phyloP scores from a whole-genome alignment of 2,113 vertebrate genomes.

The Falco punctatus region DNA sequence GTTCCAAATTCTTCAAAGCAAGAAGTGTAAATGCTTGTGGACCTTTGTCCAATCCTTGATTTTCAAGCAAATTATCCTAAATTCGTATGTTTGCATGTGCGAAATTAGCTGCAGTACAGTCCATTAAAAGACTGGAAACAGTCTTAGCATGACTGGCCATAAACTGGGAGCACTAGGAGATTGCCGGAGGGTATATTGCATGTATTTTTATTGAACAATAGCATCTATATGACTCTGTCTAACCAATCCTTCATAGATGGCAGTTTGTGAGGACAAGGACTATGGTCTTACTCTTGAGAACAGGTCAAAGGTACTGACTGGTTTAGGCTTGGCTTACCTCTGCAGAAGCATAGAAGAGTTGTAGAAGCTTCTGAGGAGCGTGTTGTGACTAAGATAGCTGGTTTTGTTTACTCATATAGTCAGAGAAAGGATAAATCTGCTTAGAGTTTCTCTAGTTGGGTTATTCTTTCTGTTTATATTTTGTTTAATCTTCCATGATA shows the following conservation, averaged over 20 bases:
- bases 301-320: background rate
- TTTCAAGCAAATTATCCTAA: background rate
- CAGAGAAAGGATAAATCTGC: background rate
- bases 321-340: background rate
- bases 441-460: background rate
- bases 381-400: background rate
- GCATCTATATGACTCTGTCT: background rate
- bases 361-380: rapidly evolving
- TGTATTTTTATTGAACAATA: background rate
- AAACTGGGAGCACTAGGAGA: background rate
- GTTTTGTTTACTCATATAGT: background rate
- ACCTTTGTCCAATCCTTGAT: background rate
- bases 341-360: background rate
- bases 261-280: background rate
- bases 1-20: background rate
- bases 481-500: background rate
- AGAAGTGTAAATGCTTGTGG: background rate
- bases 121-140: background rate
- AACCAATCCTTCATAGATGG: background rate
- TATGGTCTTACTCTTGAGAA: background rate
- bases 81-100: background rate
- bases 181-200: background rate
- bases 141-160: background rate
- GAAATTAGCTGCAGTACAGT: background rate
- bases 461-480: background rate